Base-by-base conservation (phyloP, 2,888 invertebrate genomes). In the Gymnosoma rotundatum region DNA sequence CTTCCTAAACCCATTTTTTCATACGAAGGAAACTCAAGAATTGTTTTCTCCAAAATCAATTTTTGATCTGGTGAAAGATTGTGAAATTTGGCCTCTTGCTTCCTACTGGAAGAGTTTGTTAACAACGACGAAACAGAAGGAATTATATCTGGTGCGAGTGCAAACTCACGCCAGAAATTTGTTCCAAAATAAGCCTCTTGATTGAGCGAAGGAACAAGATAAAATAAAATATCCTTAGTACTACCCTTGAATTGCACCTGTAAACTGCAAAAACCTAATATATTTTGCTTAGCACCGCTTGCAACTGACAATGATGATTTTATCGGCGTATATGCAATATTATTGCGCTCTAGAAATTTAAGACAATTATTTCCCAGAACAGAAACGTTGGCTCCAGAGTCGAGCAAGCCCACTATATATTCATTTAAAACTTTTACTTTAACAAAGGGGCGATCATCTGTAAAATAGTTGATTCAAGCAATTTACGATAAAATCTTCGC, bases 221-320 rank as follows among this genome's bases (percentile, higher is more conserved):
- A 63, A 16, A 63, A 63, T 14, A 14, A 14, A 63, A 63, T 63
- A n/a, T n/a, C n/a, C n/a, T n/a, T n/a, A n/a, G n/a, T n/a, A n/a
- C n/a, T n/a, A 14, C 45, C 16, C 10, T 63, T 63, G 16, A 25
- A 63, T 0, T 25, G 0, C 0, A 63, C 6, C 2, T 45, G 45
- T 9, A 63, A 1, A 0, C 0, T 21, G 16, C 63, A 63, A 14
- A 16, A 42, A 3, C 21, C 63, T 7, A 45, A 0, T 16, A 63
- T 7, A 21, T 20, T n/a, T n/a, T n/a, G n/a, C n/a, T n/a, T n/a
- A n/a, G n/a, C 14, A 1, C 42, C 45, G 20, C 8, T 58, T 8
- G 58, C 58, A 0, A 14, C 12, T n/a, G 4, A 7, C 1, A 58
- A 1, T 32, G 32, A 32, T 1, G 32, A n/a, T 1, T 58, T 58